Conservation (phyloP, 1,140 invertebrate species). For the Pseudomyrmex sp. region DNA sequence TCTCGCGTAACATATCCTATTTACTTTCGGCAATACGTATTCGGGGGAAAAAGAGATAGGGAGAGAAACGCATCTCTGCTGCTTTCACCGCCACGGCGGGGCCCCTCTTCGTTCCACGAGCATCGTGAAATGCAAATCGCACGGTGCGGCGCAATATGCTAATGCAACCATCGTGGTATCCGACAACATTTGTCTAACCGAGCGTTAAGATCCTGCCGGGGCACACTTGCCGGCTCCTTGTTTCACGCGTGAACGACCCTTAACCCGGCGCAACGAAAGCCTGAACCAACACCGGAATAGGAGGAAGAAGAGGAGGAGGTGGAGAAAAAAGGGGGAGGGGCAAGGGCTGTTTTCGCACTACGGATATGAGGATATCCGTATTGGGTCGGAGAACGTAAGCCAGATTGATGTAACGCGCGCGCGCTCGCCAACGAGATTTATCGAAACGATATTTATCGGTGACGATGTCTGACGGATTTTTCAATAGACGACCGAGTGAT, state of each 20-base stretch:
- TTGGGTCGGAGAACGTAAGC: conserved; percentile 50
- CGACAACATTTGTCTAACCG: conserved; percentile 74
- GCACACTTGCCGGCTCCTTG: conserved; percentile 73
- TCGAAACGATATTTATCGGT: conserved; percentile 59
- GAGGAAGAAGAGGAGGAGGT: too few relatives aligned
- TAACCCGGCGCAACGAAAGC: conserved; percentile 78
- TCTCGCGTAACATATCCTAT: conserved; percentile 40
- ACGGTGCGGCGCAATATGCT: conserved; percentile 67
- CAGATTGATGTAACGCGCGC: conserved; percentile 52
- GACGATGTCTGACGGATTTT: conserved; percentile 55
- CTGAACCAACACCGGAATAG: conserved; percentile 77
- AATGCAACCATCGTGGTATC: conserved; percentile 66
- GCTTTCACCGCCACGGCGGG: background rate
- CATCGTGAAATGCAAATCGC: conserved; percentile 70
- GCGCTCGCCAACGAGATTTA: conserved; percentile 39
- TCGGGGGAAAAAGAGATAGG: conserved; percentile 7
- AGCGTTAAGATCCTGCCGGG: conserved; percentile 71
- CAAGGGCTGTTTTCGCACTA: conserved; percentile 67
- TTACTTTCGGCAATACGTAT: conserved; percentile 44
- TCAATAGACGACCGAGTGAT: conserved; percentile 14
- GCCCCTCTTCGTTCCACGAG: conserved; percentile 12
- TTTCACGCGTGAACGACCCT: conserved; percentile 80
- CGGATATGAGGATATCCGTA: conserved; percentile 48
- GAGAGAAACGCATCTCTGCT: background rate
- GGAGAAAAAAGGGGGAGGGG: background rate